Percentiles rank a stretch among this genome's conserved stretches.
These are phyloP conservation scores for Hermaeophaga mercurialis DNA, from an alignment of 2,888 invertebrate species.

Conservation along the genomic window DNA sequence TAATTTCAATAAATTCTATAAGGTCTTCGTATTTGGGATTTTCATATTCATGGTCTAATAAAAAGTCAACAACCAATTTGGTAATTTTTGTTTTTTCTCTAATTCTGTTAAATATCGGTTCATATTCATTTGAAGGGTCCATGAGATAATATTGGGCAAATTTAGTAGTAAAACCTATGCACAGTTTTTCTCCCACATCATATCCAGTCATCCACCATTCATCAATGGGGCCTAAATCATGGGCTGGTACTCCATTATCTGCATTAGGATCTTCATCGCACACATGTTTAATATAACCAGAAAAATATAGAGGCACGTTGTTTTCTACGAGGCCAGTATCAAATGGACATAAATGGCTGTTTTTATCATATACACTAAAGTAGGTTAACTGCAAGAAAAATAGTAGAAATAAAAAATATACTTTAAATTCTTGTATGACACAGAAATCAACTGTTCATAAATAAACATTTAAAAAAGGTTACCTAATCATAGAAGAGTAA, in stretches of 20 bases:
- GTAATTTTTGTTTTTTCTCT: slow-evolving; percentile 78
- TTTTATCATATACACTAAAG: slow-evolving; percentile 76
- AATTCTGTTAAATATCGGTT: slow-evolving; percentile 71
- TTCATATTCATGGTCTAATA: slow-evolving; percentile 67
- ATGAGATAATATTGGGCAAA: slow-evolving; percentile 82
- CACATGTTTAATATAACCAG: slow-evolving; percentile 81
- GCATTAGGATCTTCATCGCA: slow-evolving; percentile 72
- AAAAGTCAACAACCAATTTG: slow-evolving; percentile 79
- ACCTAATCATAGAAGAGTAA: too few species aligned
- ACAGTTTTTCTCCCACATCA: slow-evolving; percentile 77
- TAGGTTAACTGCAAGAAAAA: slow-evolving; percentile 60
- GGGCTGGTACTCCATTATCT: slow-evolving; percentile 75
- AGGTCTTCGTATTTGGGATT: slow-evolving; percentile 79
- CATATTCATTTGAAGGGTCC: slow-evolving; percentile 73
- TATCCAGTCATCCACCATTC: slow-evolving; percentile 78
- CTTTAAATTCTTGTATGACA: too few species aligned
- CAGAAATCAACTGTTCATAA: too few species aligned
- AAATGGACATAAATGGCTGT: slow-evolving; percentile 78
- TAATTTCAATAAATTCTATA: slow-evolving; percentile 65
- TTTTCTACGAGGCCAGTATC: slow-evolving; percentile 80
- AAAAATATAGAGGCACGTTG: slow-evolving; percentile 75
- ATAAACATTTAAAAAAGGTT: too few species aligned
- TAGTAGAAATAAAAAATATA: too few species aligned
- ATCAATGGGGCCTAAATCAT: slow-evolving; percentile 81
- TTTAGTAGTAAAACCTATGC: slow-evolving; percentile 76